Evolutionary conservation across 2,797 vertebrate species (phyloP).

Genomic region (Hoplostethus atlanticus): DNA sequence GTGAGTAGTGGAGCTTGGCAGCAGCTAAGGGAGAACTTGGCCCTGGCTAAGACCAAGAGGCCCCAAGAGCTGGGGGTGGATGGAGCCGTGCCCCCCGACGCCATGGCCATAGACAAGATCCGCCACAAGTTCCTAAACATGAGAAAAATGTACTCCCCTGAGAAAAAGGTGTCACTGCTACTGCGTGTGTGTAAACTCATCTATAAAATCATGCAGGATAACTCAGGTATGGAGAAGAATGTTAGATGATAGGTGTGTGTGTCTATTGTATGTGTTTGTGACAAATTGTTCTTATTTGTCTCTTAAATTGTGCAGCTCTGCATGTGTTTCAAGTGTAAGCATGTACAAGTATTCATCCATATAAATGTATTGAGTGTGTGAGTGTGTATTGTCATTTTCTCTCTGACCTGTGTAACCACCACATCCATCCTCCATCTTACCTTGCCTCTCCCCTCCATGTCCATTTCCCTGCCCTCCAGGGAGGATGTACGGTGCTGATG

Average conservation of each 20-base stretch:
- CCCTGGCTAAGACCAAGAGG: constrained; percentile 89
- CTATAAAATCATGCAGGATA: constrained; percentile 98
- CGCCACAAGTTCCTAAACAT: constrained; percentile 94
- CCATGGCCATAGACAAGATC: constrained; percentile 94
- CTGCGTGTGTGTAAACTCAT: constrained; percentile 96
- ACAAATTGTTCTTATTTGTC: too few species aligned
- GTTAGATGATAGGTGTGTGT: background rate
- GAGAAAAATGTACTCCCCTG: constrained; percentile 97
- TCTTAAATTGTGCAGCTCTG: background rate
- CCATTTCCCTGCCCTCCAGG: constrained; percentile 77
- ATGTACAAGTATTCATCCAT: background rate
- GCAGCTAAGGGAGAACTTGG: constrained; percentile 94
- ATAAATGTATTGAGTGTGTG: too few species aligned
- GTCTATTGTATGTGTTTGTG: too few species aligned
- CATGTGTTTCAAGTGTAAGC: background rate
- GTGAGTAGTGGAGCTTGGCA: constrained; percentile 90
- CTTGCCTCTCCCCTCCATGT: constrained; percentile 4
- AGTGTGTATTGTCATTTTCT: background rate
- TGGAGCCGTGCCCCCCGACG: constrained; percentile 91
- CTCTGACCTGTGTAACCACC: constrained; percentile 6
- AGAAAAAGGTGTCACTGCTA: constrained; percentile 96
- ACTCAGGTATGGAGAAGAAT: constrained; percentile 88
- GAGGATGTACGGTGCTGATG: constrained; percentile 96
- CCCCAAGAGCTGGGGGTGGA: constrained; percentile 95
- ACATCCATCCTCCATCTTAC: constrained; percentile 22